phyloP scores from a whole-genome alignment of 1,140 invertebrate genomes.

The Fopius arisanus region DNA sequence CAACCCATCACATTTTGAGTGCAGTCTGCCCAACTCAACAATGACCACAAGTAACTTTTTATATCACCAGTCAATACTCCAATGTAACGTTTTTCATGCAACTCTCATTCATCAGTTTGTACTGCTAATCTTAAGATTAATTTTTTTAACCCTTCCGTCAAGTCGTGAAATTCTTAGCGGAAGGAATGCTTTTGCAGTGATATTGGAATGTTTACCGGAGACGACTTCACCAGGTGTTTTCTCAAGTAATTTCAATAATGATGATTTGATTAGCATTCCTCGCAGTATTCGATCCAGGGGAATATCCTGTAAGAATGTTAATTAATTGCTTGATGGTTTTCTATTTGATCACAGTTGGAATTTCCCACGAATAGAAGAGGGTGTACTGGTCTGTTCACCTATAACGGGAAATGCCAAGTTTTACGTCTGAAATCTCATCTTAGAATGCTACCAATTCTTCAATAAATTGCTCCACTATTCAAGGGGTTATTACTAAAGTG shows the following conservation, averaged over 20 bases:
- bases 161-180: neutral
- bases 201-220: constrained; percentile 19
- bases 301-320: constrained; percentile 53
- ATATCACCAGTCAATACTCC: constrained; percentile 31
- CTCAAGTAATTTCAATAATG: constrained; percentile 57
- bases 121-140: neutral
- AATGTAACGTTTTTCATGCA: too few species aligned
- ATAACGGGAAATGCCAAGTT: too few species aligned
- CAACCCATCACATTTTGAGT: constrained; percentile 15
- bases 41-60: constrained; percentile 36
- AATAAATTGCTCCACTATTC: too few species aligned
- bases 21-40: neutral
- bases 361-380: too few species aligned
- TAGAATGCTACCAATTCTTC: too few species aligned
- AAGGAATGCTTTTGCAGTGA: constrained; percentile 4
- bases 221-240: constrained; percentile 44
- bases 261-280: constrained; percentile 64
- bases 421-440: too few species aligned
- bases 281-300: constrained; percentile 38
- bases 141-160: neutral
- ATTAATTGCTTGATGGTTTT: constrained; percentile 49
- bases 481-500: too few species aligned
- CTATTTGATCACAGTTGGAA: too few species aligned
- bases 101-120: neutral
- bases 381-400: too few species aligned